Conservation (phyloP, 2,113 vertebrate species). For the Ahaetulla prasina region DNA sequence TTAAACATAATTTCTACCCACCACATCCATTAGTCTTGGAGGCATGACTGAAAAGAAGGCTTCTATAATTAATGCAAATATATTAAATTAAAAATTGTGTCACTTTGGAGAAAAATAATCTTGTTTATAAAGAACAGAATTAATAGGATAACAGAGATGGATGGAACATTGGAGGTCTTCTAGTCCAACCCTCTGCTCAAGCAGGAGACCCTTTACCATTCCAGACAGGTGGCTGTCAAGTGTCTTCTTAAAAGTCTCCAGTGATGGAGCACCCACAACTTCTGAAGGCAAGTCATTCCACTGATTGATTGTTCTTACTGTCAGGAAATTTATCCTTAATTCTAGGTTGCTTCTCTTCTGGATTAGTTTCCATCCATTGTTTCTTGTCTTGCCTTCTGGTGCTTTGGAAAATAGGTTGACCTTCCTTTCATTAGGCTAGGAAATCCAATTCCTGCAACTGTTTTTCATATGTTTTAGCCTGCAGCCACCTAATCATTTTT, state of each 20-base stretch:
- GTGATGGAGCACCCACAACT: no score
- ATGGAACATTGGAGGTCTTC: not conserved
- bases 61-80: conserved; percentile 15
- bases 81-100: conserved; percentile 22
- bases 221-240: no score
- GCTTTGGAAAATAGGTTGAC: not conserved
- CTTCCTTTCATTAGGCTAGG: no score
- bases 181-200: not conserved
- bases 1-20: conserved; percentile 23
- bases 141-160: not conserved
- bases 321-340: not conserved
- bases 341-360: not conserved
- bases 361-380: not conserved
- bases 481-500: no score
- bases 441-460: no score
- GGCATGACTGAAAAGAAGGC: conserved; percentile 27
- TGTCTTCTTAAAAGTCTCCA: no score
- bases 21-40: conserved; percentile 29
- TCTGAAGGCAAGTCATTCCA: no score
- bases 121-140: conserved; percentile 40
- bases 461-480: no score
- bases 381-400: not conserved
- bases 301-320: no score
- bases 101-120: conserved; percentile 19
- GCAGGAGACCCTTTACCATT: no score